Evolutionary conservation across 2,888 invertebrate genomes (phyloP), one percentile per base, ranked within the genome.

Genomic region (Acronicta leporina): DNA sequence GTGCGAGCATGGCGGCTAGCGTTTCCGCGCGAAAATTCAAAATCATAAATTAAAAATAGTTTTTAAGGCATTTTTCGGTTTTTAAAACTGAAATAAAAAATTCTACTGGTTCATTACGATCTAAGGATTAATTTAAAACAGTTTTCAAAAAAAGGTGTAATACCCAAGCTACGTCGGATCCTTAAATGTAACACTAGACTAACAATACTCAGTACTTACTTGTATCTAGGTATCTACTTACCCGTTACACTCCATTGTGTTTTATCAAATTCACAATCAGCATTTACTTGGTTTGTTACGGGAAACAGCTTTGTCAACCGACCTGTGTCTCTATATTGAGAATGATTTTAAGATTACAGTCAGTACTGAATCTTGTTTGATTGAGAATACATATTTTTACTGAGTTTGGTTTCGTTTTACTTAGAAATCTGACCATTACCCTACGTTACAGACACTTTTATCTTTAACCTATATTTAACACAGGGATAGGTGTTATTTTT

Each of bases 261-360:
- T 42, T 61, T 56, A 69, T 69, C 65, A 56, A 46, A 54, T 20
- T 60, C 53, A 45, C 61, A 61, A 69, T 69, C 68, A 48, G 49
- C 47, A 42, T 68, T 58, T 58, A 68, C 63, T 63, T 52, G 35
- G 63, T 53, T 46, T 2, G 59, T 14, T 50, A 44, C 63, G 53
- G 43, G 20, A 68, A 68, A 63, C 44, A 30, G 25, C 59, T 57
- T 63, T 68, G 68, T 68, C 68, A 67, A 57, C 49, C 49, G 13
- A 13, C 13, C 11, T 47, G 46, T 67, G 48, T 62, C 67, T 62
- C 67, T 63, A 27, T 57, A 50, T 53, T 52, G 16, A 41, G 35
- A 49, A 57, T 30, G 27, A 33, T 53, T 57, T 50, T n/a, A 56
- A 56, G 52, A 53, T 45, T 16, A 10, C n/a, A 16, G 9, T 47